A percentile compares a stretch with the other conserved stretches of the same genome.
Evolutionary conservation across 53 echinoderm and acorn worm genomes (phyloP).

Genomic region (Zoroaster sp.): DNA sequence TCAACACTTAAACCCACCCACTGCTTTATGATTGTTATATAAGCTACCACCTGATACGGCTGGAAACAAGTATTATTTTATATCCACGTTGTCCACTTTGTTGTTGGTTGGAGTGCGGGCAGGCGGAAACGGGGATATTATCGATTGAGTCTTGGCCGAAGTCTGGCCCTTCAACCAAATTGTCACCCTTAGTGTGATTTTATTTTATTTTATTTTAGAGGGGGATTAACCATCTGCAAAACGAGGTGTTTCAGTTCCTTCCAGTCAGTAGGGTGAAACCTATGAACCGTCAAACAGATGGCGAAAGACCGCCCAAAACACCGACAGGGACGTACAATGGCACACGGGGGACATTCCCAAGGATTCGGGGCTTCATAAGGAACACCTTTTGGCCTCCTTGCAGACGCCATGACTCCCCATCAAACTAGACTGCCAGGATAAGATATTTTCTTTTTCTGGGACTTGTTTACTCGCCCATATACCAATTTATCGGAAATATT

Average conservation of each 20-base stretch:
- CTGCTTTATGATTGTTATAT: neutral
- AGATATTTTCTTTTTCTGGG: neutral
- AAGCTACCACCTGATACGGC: neutral
- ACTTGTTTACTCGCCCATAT: neutral
- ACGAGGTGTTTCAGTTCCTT: neutral
- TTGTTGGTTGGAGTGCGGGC: neutral
- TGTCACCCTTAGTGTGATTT: neutral
- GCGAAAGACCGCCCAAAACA: conserved; percentile 35
- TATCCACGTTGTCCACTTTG: neutral
- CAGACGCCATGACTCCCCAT: conserved; percentile 20
- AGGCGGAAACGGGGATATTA: neutral
- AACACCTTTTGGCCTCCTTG: conserved; percentile 20
- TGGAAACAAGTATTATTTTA: neutral
- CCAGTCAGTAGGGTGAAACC: neutral
- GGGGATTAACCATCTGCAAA: conserved; percentile 6
- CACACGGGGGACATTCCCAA: conserved; percentile 23
- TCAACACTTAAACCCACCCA: neutral
- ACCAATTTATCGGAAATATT: conserved; percentile 33
- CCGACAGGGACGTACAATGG: conserved; percentile 17
- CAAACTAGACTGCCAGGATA: neutral
- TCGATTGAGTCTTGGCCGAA: neutral
- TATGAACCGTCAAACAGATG: conserved; percentile 28
- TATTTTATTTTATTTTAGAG: neutral
- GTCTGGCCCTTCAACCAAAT: neutral
- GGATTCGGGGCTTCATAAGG: neutral